A percentile compares a stretch with the other conserved stretches of the same genome.
Evolutionary conservation across 2,888 invertebrate genomes (phyloP).

Genomic region (Atrina japonica): DNA sequence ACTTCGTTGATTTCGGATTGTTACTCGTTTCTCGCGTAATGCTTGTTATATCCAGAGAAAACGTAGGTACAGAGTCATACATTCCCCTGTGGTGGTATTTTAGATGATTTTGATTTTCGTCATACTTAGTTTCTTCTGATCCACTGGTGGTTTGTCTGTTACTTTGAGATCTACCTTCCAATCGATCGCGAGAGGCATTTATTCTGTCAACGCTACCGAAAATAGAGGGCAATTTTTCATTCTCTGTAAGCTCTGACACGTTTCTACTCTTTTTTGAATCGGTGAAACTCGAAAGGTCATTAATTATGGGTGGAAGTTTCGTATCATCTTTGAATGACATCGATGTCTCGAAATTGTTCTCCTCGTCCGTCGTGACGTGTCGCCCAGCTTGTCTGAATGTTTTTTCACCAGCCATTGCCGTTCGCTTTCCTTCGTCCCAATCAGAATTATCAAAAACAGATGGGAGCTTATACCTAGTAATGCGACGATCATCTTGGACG

Average conservation of each 20-base stretch:
- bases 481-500: slow-evolving; percentile 17
- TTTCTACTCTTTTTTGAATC: neutral
- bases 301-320: slow-evolving; percentile 2
- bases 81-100: slow-evolving; percentile 39
- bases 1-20: neutral
- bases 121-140: slow-evolving; percentile 17
- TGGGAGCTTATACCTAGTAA: slow-evolving; percentile 26
- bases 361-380: too few relatives aligned
- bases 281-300: neutral
- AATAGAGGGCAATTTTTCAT: slow-evolving; percentile 10
- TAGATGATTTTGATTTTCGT: slow-evolving; percentile 30
- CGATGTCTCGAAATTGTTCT: too few relatives aligned
- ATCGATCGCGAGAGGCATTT: slow-evolving; percentile 23
- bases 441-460: slow-evolving; percentile 14
- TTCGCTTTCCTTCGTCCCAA: slow-evolving; percentile 10
- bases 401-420: slow-evolving; percentile 16
- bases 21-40: slow-evolving; percentile 15
- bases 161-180: slow-evolving; percentile 15
- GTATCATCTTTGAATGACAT: neutral
- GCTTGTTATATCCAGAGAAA: slow-evolving; percentile 27
- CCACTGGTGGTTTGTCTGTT: slow-evolving; percentile 14
- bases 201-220: slow-evolving; percentile 21
- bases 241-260: neutral
- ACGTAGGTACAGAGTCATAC: slow-evolving; percentile 31
- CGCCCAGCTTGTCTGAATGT: slow-evolving; percentile 20